Percentiles rank a stretch among this genome's conserved stretches.
Conservation (phyloP, 2,113 vertebrate species). For the Grallaria varia region DNA sequence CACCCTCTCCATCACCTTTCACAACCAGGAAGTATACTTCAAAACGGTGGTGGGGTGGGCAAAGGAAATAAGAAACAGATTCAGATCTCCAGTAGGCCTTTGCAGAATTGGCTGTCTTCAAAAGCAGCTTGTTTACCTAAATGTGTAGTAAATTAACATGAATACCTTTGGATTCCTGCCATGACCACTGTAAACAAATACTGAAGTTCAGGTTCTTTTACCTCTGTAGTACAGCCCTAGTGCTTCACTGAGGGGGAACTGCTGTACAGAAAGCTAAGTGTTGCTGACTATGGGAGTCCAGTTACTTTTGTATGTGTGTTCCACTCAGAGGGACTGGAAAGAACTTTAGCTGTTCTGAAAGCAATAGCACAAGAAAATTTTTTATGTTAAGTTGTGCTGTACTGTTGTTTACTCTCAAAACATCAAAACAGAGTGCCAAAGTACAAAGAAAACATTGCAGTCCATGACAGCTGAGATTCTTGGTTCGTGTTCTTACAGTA, state of each 20-base stretch:
- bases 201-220: conserved; percentile 68
- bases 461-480: neutral
- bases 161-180: conserved; percentile 70
- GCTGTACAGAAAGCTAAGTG: conserved; percentile 12
- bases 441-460: conserved; percentile 11
- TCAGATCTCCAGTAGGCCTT: conserved; percentile 38
- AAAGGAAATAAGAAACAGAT: conserved; percentile 67
- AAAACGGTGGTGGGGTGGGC: neutral
- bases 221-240: conserved; percentile 41
- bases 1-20: neutral
- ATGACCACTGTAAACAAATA: conserved; percentile 67
- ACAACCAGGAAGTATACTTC: neutral
- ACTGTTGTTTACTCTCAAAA: conserved; percentile 60
- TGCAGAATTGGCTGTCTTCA: conserved; percentile 57
- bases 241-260: conserved; percentile 42
- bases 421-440: neutral
- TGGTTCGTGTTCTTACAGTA: neutral
- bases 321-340: neutral
- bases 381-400: conserved; percentile 28
- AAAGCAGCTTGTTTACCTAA: conserved; percentile 53
- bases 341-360: conserved; percentile 2
- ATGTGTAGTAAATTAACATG: conserved; percentile 71
- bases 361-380: conserved; percentile 19
- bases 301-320: conserved; percentile 57
- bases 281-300: conserved; percentile 43